Evolutionary conservation across 2,113 vertebrate species (phyloP), one percentile per base, ranked within the genome.

Genomic region (Hemichromis elongatus): DNA sequence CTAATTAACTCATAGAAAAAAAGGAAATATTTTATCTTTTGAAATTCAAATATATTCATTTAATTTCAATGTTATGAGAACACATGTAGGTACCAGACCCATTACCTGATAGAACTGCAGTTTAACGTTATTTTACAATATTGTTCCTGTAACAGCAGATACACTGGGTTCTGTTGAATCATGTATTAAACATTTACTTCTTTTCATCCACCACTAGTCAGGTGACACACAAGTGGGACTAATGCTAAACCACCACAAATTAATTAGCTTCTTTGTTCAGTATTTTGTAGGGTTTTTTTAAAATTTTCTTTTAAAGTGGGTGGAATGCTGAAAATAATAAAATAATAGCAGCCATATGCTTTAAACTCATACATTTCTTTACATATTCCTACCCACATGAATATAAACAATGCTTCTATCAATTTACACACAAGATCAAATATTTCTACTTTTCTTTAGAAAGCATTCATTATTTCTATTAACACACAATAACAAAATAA

Each of bases 1-100:
- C 0, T 37, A 35, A 66, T 21, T 40, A 40, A 66, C 10, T 40
- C 19, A 37, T 11, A 63, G 33, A 13, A 40, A 63, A 21, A 66
- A 66, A 56, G 54, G 61, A 66, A 66, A 21, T 5, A 66, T 6
- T 13, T 35, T 66, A n/a, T 37, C 9, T 37, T 66, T 37, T 37
- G 35, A 61, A 61, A 61, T 61, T 18, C 28, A 35, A 11, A 61
- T 35, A 16, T 61, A 5, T 61, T 35, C 16, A 61, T 61, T 35
- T 61, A 19, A 61, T 4, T 63, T 63, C 13, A 33, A 37, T 63
- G 59, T n/a, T 63, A 18, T 66, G 61, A n/a, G 61, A 66, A 66
- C 37, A 37, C 33, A 5, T 12, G 37, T 37, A 37, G 11, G 18
- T 66, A 19, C 33, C 61, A n/a, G 59, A 35, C 33, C n/a, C 59